Evolutionary conservation across 2,113 vertebrate species (phyloP), one percentile per base, ranked within the genome.

Genomic region (Anas platyrhynchos): DNA sequence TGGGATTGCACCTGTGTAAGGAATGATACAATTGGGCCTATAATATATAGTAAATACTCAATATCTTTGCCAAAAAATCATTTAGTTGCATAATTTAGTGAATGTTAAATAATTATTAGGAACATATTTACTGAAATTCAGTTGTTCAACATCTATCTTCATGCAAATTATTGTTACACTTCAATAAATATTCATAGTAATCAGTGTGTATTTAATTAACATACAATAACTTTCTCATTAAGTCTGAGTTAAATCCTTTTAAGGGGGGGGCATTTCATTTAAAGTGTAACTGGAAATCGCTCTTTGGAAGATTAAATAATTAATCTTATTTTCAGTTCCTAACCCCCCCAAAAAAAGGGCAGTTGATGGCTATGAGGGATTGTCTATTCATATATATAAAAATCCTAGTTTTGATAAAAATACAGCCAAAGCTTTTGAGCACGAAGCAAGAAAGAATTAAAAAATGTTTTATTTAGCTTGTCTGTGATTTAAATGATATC

Each of bases 171-270:
- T 97, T 97, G 96, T 95, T 98, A 97, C 93, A 97, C 93, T 91
- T 94, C 66, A 7, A 97, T 97, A 97, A 97, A 97, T 97, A 97
- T 96, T 98, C 96, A 98, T 96, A 97, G 96, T 96, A 98, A 98
- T 98, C 97, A 97, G 91, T 73, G 86, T 94, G 93, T 98, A 96
- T 97, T 97, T 98, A 98, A 98, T 98, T 98, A 98, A 97, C 97
- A 98, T 97, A 98, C 97, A 98, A 98, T 98, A 98, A 97, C 96
- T 97, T 96, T 83, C 90, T 98, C 97, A 98, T 98, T 98, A 97
- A 97, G 91, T 90, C 71, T 96, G 97, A 97, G 96, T 98, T 97
- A 98, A 97, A 97, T 93, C 88, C 88, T 97, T 98, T 97, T 85
- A 78, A 84, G 54, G 83, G 96, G 95, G 68, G 96, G 96, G 90